Base-by-base conservation (phyloP, 2,888 invertebrate species). In the Prenolepis imparis region DNA sequence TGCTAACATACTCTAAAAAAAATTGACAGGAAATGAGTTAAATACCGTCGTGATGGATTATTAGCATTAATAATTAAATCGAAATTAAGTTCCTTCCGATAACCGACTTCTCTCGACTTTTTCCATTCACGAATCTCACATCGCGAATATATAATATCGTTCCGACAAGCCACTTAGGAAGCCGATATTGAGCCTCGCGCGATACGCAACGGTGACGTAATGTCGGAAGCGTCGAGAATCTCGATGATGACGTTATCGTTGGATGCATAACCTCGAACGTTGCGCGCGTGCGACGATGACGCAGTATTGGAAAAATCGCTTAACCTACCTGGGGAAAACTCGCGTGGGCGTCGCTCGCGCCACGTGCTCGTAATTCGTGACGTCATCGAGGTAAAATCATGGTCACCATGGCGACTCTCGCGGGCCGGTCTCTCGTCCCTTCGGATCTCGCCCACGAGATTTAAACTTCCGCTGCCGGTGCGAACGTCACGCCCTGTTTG, bases 381-480 rank as follows among this genome's bases (percentile, higher is more conserved):
- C 86, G 86, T 86, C 85, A 86, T 75, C n/a, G 63, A 48, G 82
- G 84, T 82, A 86, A 87, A 89, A 89, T 90, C 89, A 88, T 89
- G 89, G 89, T 90, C 89, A 90, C 87, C 83, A 84, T 82, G 83
- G 83, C 73, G 70, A 80, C 24, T 61, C 59, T 61, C 59, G 32
- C 21, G 32, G 21, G 1, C 73, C 72, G 84, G 82, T 87, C 89
- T 84, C 64, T 67, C 82, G 64, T 80, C 68, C 70, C 36, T 44
- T 36, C 36, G 83, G 63, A 88, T 52, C 52, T 52, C 90, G 90
- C 90, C 90, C 85, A 90, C 90, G 89, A 88, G 89, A 84, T 84
- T 90, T 86, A 85, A 90, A 90, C 83, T 88, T 87, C 87, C 81
- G 68, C 66, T 52, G 64, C 52, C 67, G 70, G 52, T 73, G 77